Percentiles rank a stretch among this genome's conserved stretches.
phyloP scores from a whole-genome alignment of 2,888 invertebrate species.

The Mythimna pallens region DNA sequence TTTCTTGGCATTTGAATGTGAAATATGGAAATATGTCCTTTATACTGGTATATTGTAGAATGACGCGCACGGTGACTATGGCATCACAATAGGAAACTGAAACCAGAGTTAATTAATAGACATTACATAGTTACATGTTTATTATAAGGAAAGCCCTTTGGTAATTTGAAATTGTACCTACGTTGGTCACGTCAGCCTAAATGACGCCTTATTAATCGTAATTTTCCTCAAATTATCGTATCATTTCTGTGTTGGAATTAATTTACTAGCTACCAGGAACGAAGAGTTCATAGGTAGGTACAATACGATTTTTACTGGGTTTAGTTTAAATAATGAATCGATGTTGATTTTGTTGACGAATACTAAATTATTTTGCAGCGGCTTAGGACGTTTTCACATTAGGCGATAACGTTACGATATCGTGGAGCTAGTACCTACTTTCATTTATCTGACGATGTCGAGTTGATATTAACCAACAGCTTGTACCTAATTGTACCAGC shows the following conservation, averaged over 20 bases:
- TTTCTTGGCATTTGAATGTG: not conserved
- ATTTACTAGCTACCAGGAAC: not conserved
- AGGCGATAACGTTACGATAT: too few species aligned
- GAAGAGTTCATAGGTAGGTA: not conserved
- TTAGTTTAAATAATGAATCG: not conserved
- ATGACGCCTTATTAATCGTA: constrained; percentile 13
- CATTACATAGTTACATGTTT: constrained; percentile 24
- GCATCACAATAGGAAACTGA: not conserved
- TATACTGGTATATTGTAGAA: not conserved
- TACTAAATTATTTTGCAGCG: not conserved
- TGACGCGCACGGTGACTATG: not conserved
- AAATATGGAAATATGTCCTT: not conserved
- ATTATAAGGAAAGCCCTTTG: constrained; percentile 5
- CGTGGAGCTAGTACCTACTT: too few species aligned
- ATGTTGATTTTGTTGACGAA: not conserved
- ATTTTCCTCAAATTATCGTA: constrained; percentile 1
- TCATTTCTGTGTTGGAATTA: not conserved
- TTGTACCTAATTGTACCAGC: too few species aligned
- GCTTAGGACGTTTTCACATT: too few species aligned
- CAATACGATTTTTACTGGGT: not conserved
- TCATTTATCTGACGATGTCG: too few species aligned
- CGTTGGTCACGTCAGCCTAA: constrained; percentile 3
- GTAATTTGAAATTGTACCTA: not conserved
- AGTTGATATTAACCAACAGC: too few species aligned
- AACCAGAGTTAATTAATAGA: constrained; percentile 14